Evolutionary conservation across 2,113 vertebrate genomes (phyloP), one percentile per base, ranked within the genome.

Genomic region (Bolborhynchus lineola): DNA sequence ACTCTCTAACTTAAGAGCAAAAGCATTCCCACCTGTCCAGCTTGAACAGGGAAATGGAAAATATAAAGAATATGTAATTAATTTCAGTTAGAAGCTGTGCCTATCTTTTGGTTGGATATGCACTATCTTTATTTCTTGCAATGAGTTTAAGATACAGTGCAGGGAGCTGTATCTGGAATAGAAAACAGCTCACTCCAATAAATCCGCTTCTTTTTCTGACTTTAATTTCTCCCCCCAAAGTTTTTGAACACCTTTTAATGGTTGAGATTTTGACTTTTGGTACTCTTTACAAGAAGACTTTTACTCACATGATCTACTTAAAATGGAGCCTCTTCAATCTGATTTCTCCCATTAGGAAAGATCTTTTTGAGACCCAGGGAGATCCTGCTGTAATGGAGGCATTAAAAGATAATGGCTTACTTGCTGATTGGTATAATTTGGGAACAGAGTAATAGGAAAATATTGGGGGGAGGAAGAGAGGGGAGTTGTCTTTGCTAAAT

Each of bases 51-150:
- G 94, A 97, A 98, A 97, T 97, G 93, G 97, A 97, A 98, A 98
- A 98, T 97, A 88, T 91, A 98, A 97, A 97, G 95, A 96, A 97
- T 97, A 98, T 98, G 84, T 94, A 98, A 98, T 98, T 98, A 98
- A 98, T 98, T 98, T 98, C 94, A 98, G 96, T 98, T 98, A 97
- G 89, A 97, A 96, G 86, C 76, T 74, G 96, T 63, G 44, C 69
- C 14, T 96, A 97, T 95, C 96, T 98, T 95, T 80, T 94, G 55
- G 79, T 85, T 80, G 70, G 89, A 81, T 95, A 93, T 86, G 41
- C 68, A 16, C 83, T 96, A 57, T 96, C 96, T 97, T 95, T 96
- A 93, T 96, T 97, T 97, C 94, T 92, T 96, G 95, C 90, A 77
- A 65, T 1, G 71, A 95, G 60, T 80, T 57, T 94, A 84, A 92